Evolutionary conservation across 2,888 invertebrate species (phyloP), one percentile per base, ranked within the genome.

Genomic region (Oithona nana): DNA sequence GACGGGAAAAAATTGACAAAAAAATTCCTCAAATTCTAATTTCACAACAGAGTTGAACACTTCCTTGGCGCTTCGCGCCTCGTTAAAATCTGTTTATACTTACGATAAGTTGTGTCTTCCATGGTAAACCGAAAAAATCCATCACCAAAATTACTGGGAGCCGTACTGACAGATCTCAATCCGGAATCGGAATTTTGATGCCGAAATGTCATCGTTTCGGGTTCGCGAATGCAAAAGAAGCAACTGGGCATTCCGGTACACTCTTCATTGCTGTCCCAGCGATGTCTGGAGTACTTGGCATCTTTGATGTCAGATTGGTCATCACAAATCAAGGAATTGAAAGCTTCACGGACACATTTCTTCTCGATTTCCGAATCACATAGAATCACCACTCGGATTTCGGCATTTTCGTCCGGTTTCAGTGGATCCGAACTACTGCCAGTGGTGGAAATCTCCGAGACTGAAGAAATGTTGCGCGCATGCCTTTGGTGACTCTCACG

Each of bases 221-320:
- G 22, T 16, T 22, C 26, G 2, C 54, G 16, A n/a, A 52, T 13
- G 54, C 54, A 52, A 52, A 20, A 52, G 13, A n/a, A 13, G 26
- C 54, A 52, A 26, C 22, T 24, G 20, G 24, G 1, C 2, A 31
- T 48, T 4, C 8, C 13, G 58, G 39, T 39, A 20, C n/a, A 3
- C 4, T 29, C 24, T 13, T 52, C 26, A 54, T 52, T 52, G 28
- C 54, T 26, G 29, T 61, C 61, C 61, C 61, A 61, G 26, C 54
- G 61, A 54, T 61, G 61, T 1, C 28, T 31, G 13, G n/a, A 20
- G 48, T 48, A 54, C 24, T 54, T 26, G 54, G 26, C 54, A 54
- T 54, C 54, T 20, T 20, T 16, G 26, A 54, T 26, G 31, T 31
- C 30, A 1, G 57, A 57, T 26, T 57, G 22, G 8, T 31, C 57